Evolutionary conservation across 2,113 vertebrate species (phyloP).

Genomic region (Centropus unirufus): DNA sequence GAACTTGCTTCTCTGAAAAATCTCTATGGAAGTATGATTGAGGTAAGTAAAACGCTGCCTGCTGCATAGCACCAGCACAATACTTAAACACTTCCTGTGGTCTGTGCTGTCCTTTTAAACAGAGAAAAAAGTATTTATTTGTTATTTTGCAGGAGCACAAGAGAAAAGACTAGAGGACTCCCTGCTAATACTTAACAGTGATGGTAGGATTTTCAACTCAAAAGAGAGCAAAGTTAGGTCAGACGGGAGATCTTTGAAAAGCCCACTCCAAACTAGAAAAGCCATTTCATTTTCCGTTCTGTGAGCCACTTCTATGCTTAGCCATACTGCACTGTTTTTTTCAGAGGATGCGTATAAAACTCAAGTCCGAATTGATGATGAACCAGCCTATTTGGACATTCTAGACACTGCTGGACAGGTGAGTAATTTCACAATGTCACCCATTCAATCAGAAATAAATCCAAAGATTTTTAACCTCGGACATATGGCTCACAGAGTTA

Average conservation of each 20-base stretch:
- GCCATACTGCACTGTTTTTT: slow-evolving; percentile 19
- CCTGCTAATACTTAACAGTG: not conserved
- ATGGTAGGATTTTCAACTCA: not conserved
- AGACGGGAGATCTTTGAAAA: not conserved
- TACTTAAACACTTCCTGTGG: not conserved
- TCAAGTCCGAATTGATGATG: slow-evolving; percentile 77
- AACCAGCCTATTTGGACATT: slow-evolving; percentile 80
- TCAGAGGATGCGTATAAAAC: slow-evolving; percentile 83
- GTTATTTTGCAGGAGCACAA: not conserved
- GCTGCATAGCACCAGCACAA: not conserved
- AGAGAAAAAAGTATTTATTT: not conserved
- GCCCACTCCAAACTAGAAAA: not conserved
- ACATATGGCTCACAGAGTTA: not conserved
- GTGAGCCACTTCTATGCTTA: not conserved
- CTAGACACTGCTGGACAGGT: slow-evolving; percentile 82
- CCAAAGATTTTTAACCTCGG: not conserved
- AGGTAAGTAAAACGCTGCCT: not conserved
- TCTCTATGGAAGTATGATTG: not conserved
- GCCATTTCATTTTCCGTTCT: not conserved
- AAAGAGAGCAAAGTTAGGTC: not conserved
- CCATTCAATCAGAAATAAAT: not conserved
- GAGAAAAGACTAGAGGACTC: rapidly evolving
- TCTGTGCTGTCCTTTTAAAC: not conserved
- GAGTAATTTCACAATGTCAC: not conserved
- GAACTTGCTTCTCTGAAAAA: not conserved